A percentile compares a stretch with the other conserved stretches of the same genome.
phyloP scores from a whole-genome alignment of 2,113 vertebrate genomes.

The Polypterus bichir region DNA sequence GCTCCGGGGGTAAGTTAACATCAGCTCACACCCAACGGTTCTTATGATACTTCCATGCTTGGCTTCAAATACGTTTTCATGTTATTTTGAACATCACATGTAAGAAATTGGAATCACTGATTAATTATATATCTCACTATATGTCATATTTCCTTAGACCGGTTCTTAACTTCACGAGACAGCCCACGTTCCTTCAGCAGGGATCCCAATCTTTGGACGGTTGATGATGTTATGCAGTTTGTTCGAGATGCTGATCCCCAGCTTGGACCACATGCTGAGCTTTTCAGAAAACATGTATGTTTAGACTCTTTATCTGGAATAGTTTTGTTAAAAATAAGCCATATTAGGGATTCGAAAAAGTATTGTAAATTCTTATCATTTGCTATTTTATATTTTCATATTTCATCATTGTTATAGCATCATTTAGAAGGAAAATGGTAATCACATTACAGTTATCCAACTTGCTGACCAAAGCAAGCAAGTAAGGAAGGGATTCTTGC shows the following conservation, averaged over 20 bases:
- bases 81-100: no score
- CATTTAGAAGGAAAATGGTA: no score
- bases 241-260: conserved; percentile 81
- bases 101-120: no score
- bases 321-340: no score
- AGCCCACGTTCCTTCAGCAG: conserved; percentile 46
- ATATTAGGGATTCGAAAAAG: no score
- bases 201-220: conserved; percentile 80
- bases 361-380: no score
- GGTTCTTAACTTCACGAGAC: conserved; percentile 51
- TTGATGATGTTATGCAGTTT: conserved; percentile 94
- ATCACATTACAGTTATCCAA: background rate
- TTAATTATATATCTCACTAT: background rate
- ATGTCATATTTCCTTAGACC: conserved; percentile 30
- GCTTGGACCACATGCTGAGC: conserved; percentile 84
- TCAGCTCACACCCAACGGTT: background rate
- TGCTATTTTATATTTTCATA: no score
- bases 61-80: no score
- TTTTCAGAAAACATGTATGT: conserved; percentile 89
- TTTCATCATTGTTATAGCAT: no score
- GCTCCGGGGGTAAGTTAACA: conserved; percentile 58
- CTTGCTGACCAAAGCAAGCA: no score
- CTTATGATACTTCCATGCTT: no score
- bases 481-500: no score
- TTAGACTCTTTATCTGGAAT: background rate